Percentiles rank a stretch among this genome's conserved stretches.
Conservation (phyloP, 2,888 invertebrate genomes). For the Actias luna region DNA sequence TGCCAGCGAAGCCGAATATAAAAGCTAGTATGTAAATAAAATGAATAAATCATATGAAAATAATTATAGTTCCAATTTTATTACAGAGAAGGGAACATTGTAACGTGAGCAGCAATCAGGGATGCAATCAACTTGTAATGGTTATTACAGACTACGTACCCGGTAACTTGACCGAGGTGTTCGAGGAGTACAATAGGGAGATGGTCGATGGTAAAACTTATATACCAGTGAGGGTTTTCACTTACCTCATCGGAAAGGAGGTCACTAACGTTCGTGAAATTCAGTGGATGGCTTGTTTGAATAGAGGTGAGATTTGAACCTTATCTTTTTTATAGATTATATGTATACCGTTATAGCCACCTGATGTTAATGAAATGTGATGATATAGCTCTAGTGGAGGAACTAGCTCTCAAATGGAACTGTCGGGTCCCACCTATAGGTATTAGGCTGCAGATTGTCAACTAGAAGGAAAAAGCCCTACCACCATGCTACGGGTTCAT, state of each 20-base stretch:
- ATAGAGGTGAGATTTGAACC: slow-evolving; percentile 85
- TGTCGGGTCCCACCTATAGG: no score
- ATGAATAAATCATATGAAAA: background rate
- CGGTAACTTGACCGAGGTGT: slow-evolving; percentile 92
- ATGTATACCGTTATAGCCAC: no score
- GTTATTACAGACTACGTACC: slow-evolving; percentile 97
- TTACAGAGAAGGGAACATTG: slow-evolving; percentile 56
- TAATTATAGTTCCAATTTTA: background rate
- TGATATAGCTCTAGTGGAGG: no score
- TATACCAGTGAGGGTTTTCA: slow-evolving; percentile 95
- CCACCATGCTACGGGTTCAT: no score
- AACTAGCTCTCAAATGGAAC: no score
- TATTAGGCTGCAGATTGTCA: no score
- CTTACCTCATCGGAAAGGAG: slow-evolving; percentile 97
- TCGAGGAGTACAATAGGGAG: slow-evolving; percentile 89
- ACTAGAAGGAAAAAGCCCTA: no score
- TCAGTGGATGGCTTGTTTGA: slow-evolving; percentile 96
- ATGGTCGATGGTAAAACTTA: slow-evolving; percentile 82
- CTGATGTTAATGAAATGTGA: no score
- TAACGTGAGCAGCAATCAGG: slow-evolving; percentile 66
- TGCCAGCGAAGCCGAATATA: no score
- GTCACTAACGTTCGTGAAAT: slow-evolving; percentile 94
- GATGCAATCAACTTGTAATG: slow-evolving; percentile 98
- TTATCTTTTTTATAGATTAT: background rate
- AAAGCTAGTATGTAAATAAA: no score